A percentile compares a stretch with the other conserved stretches of the same genome.
Evolutionary conservation across 2,888 invertebrate species (phyloP).

Genomic region (Shargacucullia verbasci): DNA sequence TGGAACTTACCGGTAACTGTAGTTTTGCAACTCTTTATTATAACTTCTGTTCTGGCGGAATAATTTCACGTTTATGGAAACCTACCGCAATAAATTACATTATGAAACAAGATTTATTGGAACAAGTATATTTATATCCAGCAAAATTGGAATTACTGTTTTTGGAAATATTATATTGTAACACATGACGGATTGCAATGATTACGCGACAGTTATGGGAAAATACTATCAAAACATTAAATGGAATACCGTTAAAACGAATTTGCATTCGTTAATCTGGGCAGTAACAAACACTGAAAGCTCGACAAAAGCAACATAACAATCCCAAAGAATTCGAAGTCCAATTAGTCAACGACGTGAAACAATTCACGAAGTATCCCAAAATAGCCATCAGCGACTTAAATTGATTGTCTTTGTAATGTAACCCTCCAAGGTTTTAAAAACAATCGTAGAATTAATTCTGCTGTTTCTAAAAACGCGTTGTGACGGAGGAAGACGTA

Average conservation of each 20-base stretch:
- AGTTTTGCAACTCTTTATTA: conserved; percentile 40
- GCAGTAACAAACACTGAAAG: conserved; percentile 9
- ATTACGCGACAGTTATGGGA: not conserved
- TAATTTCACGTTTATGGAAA: conserved; percentile 35
- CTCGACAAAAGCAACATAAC: conserved; percentile 23
- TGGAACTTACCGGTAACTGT: conserved; percentile 21
- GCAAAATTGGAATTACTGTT: conserved; percentile 1
- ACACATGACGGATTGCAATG: not conserved
- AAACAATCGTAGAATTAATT: conserved; percentile 40
- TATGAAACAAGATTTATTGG: conserved; percentile 35
- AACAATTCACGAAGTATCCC: conserved; percentile 9
- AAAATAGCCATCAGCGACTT: conserved; percentile 30
- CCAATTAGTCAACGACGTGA: conserved; percentile 21
- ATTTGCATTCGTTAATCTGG: conserved; percentile 30
- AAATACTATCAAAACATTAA: not conserved
- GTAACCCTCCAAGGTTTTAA: conserved; percentile 34
- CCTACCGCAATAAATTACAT: conserved; percentile 26
- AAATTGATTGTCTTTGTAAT: conserved; percentile 38
- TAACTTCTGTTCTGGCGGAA: conserved; percentile 14
- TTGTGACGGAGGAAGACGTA: conserved; percentile 61
- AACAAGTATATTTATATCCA: conserved; percentile 3
- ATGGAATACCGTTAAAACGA: too few relatives aligned
- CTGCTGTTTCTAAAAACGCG: conserved; percentile 43
- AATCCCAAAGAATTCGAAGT: conserved; percentile 12
- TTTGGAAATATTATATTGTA: conserved; percentile 1